Percentiles rank a stretch among this genome's conserved stretches.
Evolutionary conservation across 2,113 vertebrate genomes (phyloP).

Genomic region (Myrmecophaga tridactyla): DNA sequence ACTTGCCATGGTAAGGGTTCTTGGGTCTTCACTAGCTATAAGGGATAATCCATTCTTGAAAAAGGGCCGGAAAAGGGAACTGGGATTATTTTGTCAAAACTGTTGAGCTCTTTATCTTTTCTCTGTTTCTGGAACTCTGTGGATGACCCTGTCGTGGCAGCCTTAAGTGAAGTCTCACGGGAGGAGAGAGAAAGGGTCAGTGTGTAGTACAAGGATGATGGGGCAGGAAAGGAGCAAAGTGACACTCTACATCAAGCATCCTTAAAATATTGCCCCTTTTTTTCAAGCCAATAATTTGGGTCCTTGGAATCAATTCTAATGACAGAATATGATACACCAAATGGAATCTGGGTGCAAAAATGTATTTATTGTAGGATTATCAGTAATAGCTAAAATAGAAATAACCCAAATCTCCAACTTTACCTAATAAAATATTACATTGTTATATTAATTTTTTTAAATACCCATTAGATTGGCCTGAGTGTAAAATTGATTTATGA

Average conservation of each 20-base stretch:
- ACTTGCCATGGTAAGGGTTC: neutral
- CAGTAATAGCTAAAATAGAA: neutral
- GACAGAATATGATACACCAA: neutral
- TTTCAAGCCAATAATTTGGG: neutral
- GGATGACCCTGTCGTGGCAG: fast-evolving
- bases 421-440: neutral
- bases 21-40: neutral
- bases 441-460: neutral
- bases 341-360: neutral
- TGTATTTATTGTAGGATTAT: neutral
- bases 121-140: neutral
- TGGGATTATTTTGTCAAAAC: fast-evolving
- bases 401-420: neutral
- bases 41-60: neutral
- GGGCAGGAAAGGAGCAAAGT: too few relatives aligned
- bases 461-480: too few relatives aligned
- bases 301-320: neutral
- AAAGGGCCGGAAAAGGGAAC: neutral
- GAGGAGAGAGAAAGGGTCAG: fast-evolving
- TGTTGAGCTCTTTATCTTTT: neutral
- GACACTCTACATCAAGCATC: fast-evolving
- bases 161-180: fast-evolving
- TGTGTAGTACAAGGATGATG: fast-evolving
- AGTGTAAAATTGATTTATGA: neutral
- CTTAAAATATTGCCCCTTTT: fast-evolving